A percentile compares a stretch with the other conserved stretches of the same genome.
These are phyloP conservation scores for Ailuropoda melanoleuca DNA, from an alignment of 2,113 vertebrate genomes.

Conservation along the genomic window DNA sequence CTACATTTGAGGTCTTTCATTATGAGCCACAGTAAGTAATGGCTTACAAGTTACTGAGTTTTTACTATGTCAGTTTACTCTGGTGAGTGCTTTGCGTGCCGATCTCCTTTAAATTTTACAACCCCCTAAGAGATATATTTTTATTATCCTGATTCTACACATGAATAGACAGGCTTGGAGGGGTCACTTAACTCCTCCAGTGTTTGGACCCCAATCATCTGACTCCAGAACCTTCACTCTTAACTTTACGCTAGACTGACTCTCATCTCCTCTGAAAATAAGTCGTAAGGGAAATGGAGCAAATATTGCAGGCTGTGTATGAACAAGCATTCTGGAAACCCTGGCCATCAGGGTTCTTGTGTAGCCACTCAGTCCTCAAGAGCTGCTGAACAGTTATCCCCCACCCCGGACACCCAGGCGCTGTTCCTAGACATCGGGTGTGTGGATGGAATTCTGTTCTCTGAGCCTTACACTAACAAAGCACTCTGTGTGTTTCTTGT, in stretches of 20 bases:
- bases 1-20: neutral
- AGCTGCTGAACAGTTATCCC: neutral
- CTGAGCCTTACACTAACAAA: neutral
- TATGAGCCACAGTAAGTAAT: neutral
- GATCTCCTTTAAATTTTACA: neutral
- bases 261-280: neutral
- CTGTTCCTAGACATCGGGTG: neutral
- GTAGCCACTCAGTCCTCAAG: neutral
- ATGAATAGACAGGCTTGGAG: neutral
- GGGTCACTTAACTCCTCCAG: neutral
- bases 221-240: neutral
- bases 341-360: neutral
- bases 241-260: neutral
- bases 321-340: neutral
- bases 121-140: neutral
- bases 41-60: neutral
- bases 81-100: neutral
- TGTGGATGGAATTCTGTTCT: neutral
- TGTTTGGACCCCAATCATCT: neutral
- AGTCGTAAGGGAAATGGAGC: neutral
- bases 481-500: conserved; percentile 56
- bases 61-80: neutral
- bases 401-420: too few relatives aligned
- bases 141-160: neutral
- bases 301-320: neutral